These are phyloP conservation scores for Montipora cactus DNA, from an alignment of 64 coral and sea anemone genomes.

Conservation along the genomic window DNA sequence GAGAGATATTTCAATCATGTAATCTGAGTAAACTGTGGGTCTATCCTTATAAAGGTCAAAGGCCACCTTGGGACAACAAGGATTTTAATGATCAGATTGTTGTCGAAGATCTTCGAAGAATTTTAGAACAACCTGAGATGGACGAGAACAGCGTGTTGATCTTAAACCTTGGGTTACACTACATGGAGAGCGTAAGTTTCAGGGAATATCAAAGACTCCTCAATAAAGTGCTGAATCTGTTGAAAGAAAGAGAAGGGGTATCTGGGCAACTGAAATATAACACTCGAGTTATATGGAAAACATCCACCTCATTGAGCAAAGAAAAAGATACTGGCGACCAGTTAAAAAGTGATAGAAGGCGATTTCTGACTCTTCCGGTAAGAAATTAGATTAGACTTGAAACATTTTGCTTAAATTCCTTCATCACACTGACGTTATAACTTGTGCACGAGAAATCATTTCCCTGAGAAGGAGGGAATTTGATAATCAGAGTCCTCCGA, in stretches of 20 bases:
- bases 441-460: not conserved
- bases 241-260: conserved; percentile 33
- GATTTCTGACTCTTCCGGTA: conserved; percentile 89
- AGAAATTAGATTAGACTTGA: not conserved
- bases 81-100: conserved; percentile 82
- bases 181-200: conserved; percentile 64
- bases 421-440: not conserved
- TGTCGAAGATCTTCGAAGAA: conserved; percentile 43
- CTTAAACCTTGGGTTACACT: conserved; percentile 91
- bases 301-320: conserved; percentile 82
- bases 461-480: too few relatives aligned
- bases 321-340: conserved; percentile 80
- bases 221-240: conserved; percentile 54
- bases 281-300: conserved; percentile 89
- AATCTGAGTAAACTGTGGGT: conserved; percentile 86
- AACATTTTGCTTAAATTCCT: not conserved
- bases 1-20: conserved; percentile 78
- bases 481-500: too few relatives aligned
- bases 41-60: conserved; percentile 55
- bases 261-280: conserved; percentile 28
- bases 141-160: conserved; percentile 82
- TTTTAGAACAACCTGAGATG: conserved; percentile 68
- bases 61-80: conserved; percentile 62
- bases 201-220: conserved; percentile 69
- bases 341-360: conserved; percentile 61